These are phyloP conservation scores for Eupithecia pulchellata DNA, from an alignment of 2,888 invertebrate genomes.

Conservation along the genomic window DNA sequence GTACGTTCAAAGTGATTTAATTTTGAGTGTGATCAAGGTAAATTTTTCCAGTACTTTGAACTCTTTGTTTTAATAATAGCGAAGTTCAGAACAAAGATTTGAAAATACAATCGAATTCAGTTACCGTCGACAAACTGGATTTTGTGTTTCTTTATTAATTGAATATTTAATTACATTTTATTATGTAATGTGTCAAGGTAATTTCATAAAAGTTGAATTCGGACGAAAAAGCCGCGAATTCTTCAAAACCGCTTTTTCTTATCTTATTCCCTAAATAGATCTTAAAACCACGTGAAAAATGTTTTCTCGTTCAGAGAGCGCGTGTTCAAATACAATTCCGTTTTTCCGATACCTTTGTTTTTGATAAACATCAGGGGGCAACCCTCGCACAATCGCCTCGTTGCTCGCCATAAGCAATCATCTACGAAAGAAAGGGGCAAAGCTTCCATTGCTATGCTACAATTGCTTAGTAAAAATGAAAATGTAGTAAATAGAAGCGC, in stretches of 20 bases:
- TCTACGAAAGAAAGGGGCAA: conserved; percentile 44
- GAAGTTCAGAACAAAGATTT: neutral
- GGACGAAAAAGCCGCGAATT: neutral
- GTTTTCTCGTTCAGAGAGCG: conserved; percentile 14
- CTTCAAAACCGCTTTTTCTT: neutral
- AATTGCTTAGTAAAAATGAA: neutral
- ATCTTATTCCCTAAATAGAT: neutral
- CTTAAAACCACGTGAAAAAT: neutral
- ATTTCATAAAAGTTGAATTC: no score
- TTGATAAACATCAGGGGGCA: conserved; percentile 51
- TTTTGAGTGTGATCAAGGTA: neutral
- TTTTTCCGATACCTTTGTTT: conserved; percentile 51
- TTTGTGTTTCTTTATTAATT: neutral
- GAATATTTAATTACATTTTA: neutral
- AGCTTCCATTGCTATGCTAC: conserved; percentile 5
- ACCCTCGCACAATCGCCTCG: conserved; percentile 47
- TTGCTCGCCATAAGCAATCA: conserved; percentile 57
- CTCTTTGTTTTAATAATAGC: neutral
- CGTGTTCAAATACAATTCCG: conserved; percentile 49
- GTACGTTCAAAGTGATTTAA: conserved; percentile 3
- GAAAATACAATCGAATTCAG: neutral
- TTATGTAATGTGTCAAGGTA: no score
- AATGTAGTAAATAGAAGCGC: neutral
- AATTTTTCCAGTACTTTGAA: neutral
- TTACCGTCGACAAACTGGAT: neutral